Conservation (phyloP, 2,797 vertebrate species). For the Cossypha heuglini region DNA sequence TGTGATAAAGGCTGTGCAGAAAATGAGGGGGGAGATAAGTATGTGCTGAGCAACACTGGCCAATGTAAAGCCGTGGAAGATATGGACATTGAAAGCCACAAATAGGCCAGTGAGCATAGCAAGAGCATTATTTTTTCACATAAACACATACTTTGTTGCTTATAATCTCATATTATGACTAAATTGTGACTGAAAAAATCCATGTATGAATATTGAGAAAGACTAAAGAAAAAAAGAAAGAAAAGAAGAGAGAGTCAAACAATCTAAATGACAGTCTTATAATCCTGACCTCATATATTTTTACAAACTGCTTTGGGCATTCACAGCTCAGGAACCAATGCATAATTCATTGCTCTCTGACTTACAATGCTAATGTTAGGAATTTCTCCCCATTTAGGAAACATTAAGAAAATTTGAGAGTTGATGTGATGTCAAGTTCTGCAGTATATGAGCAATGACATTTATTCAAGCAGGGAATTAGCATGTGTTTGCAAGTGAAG, state of each 20-base stretch:
- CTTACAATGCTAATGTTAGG: background rate
- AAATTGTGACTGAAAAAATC: background rate
- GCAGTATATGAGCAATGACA: background rate
- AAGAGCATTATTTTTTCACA: background rate
- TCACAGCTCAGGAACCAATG: background rate
- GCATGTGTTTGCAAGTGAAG: background rate
- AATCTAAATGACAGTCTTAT: fast-evolving
- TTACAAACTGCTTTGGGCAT: background rate
- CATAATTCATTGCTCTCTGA: background rate
- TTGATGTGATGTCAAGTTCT: background rate
- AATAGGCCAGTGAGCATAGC: background rate
- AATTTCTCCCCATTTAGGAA: background rate
- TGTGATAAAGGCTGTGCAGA: background rate
- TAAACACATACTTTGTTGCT: background rate
- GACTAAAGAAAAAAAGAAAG: background rate
- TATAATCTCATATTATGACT: background rate
- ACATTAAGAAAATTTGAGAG: background rate
- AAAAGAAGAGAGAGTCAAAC: background rate
- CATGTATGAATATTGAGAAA: background rate
- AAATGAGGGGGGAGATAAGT: background rate
- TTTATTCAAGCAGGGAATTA: background rate
- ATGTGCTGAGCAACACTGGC: background rate
- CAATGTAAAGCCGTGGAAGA: background rate
- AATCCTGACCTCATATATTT: background rate
- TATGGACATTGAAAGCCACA: background rate